Evolutionary conservation across 2,113 vertebrate species (phyloP).

Genomic region (Leucosticte australis): DNA sequence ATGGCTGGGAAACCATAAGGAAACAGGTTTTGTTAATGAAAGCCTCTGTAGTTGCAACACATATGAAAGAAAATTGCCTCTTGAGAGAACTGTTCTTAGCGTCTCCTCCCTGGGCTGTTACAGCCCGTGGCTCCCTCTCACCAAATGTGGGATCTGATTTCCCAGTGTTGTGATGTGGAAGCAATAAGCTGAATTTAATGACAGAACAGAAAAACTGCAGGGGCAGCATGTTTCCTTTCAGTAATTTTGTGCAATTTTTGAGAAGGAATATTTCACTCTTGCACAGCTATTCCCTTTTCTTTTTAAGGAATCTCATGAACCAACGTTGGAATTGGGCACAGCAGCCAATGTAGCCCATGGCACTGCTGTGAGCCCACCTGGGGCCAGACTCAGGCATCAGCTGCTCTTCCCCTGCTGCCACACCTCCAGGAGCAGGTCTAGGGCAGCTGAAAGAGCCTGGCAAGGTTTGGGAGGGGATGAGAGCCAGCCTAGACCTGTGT

Average conservation of each 20-base stretch:
- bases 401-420: neutral
- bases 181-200: neutral
- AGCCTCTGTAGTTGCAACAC: neutral
- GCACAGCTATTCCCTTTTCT: neutral
- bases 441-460: neutral
- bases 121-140: neutral
- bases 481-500: no score
- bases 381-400: neutral
- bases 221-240: neutral
- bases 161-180: neutral
- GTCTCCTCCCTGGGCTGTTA: neutral
- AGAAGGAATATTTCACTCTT: neutral
- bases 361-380: fast-evolving
- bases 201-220: neutral
- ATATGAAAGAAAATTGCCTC: neutral
- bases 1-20: neutral
- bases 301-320: neutral
- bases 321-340: neutral
- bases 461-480: neutral
- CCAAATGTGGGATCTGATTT: neutral
- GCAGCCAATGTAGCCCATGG: neutral
- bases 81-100: neutral
- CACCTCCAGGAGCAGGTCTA: neutral
- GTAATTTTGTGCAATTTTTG: neutral
- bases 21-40: neutral